A percentile compares a stretch with the other conserved stretches of the same genome.
These are phyloP conservation scores for Drosophila macrospina DNA, from an alignment of 2,888 invertebrate species.

Conservation along the genomic window DNA sequence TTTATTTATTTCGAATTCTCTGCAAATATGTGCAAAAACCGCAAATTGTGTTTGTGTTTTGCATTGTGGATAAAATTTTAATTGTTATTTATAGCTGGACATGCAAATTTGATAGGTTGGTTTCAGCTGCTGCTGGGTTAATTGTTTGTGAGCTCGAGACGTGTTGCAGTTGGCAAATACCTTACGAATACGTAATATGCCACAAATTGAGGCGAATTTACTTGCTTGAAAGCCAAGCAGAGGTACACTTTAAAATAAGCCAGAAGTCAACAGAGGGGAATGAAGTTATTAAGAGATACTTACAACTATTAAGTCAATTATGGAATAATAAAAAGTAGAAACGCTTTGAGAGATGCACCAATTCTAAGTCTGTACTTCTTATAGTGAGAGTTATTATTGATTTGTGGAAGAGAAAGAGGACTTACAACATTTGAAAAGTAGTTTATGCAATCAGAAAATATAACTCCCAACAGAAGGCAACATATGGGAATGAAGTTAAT, in stretches of 20 bases:
- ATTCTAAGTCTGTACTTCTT: no score
- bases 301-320: not conserved
- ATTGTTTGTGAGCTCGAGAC: slow-evolving; percentile 36
- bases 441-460: no score
- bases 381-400: no score
- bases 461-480: no score
- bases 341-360: no score
- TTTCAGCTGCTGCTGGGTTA: slow-evolving; percentile 35
- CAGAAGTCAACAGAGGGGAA: not conserved
- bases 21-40: slow-evolving; percentile 49
- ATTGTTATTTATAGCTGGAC: slow-evolving; percentile 64
- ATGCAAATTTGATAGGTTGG: slow-evolving; percentile 42
- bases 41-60: slow-evolving; percentile 65
- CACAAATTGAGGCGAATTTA: not conserved
- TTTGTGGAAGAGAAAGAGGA: no score
- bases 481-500: no score
- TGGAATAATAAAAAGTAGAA: no score
- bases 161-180: slow-evolving; percentile 1
- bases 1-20: slow-evolving; percentile 29
- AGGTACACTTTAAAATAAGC: not conserved
- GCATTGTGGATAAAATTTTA: slow-evolving; percentile 58
- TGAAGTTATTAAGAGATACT: not conserved
- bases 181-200: slow-evolving; percentile 1
- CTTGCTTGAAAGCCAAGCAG: no score
- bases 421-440: no score